phyloP scores from a whole-genome alignment of 2,113 vertebrate genomes.

The Megaceryle maxima region DNA sequence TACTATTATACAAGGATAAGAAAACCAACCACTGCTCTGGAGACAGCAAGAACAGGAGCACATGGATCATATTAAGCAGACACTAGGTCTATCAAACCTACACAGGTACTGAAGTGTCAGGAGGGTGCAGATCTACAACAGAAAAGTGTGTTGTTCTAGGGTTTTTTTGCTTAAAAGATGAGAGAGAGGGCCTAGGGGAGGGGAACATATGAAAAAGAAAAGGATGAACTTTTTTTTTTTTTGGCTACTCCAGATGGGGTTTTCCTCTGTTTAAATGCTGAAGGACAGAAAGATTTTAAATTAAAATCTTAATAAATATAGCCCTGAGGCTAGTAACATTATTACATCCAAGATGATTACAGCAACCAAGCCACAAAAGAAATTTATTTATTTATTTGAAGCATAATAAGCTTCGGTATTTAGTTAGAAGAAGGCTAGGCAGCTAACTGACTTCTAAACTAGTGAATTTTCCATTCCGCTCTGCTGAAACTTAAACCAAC shows the following conservation, averaged over 20 bases:
- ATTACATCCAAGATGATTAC: constrained; percentile 80
- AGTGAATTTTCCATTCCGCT: constrained; percentile 50
- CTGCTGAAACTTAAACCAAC: neutral
- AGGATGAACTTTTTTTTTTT: constrained; percentile 49
- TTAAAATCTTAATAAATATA: constrained; percentile 81
- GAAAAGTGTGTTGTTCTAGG: neutral
- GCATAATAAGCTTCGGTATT: constrained; percentile 70
- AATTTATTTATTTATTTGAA: constrained; percentile 66
- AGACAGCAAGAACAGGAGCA: neutral
- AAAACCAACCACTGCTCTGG: neutral
- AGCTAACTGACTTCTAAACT: constrained; percentile 64
- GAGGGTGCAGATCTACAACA: neutral
- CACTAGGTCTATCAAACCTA: neutral
- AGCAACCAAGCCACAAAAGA: constrained; percentile 77
- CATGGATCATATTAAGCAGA: neutral
- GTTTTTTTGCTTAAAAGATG: constrained; percentile 41
- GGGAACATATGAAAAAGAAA: neutral
- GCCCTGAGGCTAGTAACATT: constrained; percentile 76
- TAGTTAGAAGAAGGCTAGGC: constrained; percentile 46
- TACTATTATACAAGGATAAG: neutral
- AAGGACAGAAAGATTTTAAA: constrained; percentile 76
- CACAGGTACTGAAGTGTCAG: neutral
- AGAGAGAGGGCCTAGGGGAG: constrained; percentile 44
- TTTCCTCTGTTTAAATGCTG: constrained; percentile 74
- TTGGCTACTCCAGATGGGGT: constrained; percentile 64